Evolutionary conservation across 2,888 invertebrate species (phyloP).

Genomic region (Clivina fossor): DNA sequence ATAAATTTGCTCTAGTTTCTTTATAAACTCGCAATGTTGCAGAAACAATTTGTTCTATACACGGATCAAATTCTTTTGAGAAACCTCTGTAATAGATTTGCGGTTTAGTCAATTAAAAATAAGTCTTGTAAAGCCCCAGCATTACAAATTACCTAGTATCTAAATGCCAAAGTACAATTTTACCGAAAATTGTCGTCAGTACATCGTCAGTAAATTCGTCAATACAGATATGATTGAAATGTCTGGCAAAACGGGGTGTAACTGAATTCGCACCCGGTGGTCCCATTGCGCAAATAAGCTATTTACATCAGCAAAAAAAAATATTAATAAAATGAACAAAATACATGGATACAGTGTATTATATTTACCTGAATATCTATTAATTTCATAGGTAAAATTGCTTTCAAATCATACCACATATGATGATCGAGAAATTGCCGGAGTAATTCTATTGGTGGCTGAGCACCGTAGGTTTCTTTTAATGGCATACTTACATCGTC

Average conservation of each 20-base stretch:
- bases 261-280: slow-evolving; percentile 82
- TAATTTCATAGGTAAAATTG: slow-evolving; percentile 73
- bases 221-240: slow-evolving; percentile 82
- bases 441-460: slow-evolving; percentile 90
- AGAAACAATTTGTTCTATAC: slow-evolving; percentile 82
- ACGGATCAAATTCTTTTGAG: slow-evolving; percentile 91
- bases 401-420: slow-evolving; percentile 87
- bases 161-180: slow-evolving; percentile 93
- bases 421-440: slow-evolving; percentile 89
- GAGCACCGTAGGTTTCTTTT: slow-evolving; percentile 87
- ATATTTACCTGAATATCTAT: slow-evolving; percentile 76
- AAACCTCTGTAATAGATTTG: slow-evolving; percentile 86
- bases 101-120: slow-evolving; percentile 1
- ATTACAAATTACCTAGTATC: slow-evolving; percentile 72
- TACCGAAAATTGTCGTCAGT: slow-evolving; percentile 81
- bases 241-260: slow-evolving; percentile 82
- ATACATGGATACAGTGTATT: neutral
- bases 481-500: slow-evolving; percentile 97
- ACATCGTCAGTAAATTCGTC: slow-evolving; percentile 88
- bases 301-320: neutral
- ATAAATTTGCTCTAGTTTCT: slow-evolving; percentile 73
- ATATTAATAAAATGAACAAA: neutral
- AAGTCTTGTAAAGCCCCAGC: neutral
- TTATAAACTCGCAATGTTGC: slow-evolving; percentile 89
- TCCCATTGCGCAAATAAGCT: slow-evolving; percentile 87